Conservation (phyloP, 2,113 vertebrate species). For the Hemiscyllium ocellatum region DNA sequence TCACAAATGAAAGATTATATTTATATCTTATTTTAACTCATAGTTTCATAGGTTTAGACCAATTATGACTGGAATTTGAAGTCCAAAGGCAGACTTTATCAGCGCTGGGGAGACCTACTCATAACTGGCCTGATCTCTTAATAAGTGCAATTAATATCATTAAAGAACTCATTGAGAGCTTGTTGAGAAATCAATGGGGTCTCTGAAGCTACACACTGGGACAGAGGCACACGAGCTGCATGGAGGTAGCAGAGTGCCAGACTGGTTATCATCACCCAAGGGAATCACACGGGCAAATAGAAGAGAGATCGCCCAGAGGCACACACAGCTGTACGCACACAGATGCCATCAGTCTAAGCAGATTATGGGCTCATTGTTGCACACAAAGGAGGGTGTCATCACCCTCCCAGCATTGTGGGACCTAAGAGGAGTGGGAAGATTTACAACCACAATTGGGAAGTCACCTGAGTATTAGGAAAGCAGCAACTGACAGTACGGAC, state of each 20-base stretch:
- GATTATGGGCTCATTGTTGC: neutral
- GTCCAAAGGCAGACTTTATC: neutral
- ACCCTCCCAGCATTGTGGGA: too few species aligned
- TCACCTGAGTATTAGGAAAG: neutral
- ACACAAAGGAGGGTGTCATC: too few species aligned
- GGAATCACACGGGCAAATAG: neutral
- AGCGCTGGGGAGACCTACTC: neutral
- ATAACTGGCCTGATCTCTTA: neutral
- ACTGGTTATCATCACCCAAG: neutral
- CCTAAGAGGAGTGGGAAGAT: neutral
- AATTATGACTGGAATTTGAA: neutral
- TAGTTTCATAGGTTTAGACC: neutral
- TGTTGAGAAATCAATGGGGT: neutral
- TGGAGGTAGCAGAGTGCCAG: neutral
- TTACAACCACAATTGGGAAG: neutral
- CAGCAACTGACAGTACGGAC: neutral
- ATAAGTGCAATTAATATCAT: too few species aligned
- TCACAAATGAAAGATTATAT: conserved; percentile 13
- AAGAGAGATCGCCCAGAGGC: neutral
- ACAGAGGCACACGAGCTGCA: neutral
- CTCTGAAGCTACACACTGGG: neutral
- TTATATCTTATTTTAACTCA: neutral
- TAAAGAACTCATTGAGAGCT: neutral
- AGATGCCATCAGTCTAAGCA: neutral
- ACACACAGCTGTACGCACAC: neutral